phyloP scores from a whole-genome alignment of 2,888 invertebrate species.

The Drosophila borborema region DNA sequence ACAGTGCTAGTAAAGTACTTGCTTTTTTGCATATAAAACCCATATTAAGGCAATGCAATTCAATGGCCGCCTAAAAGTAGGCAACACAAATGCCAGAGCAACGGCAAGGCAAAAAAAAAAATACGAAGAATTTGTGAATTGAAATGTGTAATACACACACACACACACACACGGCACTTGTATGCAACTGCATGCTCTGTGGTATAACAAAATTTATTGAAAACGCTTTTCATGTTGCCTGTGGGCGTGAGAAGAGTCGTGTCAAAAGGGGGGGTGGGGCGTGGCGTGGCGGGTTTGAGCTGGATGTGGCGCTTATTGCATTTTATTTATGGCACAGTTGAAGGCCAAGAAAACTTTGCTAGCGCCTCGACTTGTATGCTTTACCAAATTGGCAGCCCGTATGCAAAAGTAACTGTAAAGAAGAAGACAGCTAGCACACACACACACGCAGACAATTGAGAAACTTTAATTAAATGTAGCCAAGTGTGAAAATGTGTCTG shows the following conservation, averaged over 20 bases:
- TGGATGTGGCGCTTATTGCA: conserved; percentile 54
- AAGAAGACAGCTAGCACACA: conserved; percentile 17
- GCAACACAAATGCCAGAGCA: conserved; percentile 40
- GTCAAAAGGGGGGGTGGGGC: conserved; percentile 14
- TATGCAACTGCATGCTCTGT: conserved; percentile 22
- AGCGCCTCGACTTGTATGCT: conserved; percentile 46
- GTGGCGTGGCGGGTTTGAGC: not conserved
- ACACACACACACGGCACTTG: not conserved
- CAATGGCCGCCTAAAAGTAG: conserved; percentile 56
- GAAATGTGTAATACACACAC: conserved; percentile 36
- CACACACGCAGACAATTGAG: conserved; percentile 41
- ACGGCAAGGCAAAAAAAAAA: conserved; percentile 11
- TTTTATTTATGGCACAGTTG: conserved; percentile 66
- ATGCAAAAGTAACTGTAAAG: conserved; percentile 17
- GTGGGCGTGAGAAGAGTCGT: not conserved
- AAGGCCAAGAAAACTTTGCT: conserved; percentile 69
- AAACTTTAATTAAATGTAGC: conserved; percentile 71
- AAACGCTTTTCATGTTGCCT: conserved; percentile 33
- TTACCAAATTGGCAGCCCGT: conserved; percentile 57
- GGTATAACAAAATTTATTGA: conserved; percentile 60
- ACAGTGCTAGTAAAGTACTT: conserved; percentile 32
- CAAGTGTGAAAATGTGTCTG: conserved; percentile 45
- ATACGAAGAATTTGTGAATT: conserved; percentile 49
- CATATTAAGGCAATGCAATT: conserved; percentile 66
- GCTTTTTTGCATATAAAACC: conserved; percentile 60